Conservation (phyloP, 2,113 vertebrate species). For the Pontoporia blainvillei region DNA sequence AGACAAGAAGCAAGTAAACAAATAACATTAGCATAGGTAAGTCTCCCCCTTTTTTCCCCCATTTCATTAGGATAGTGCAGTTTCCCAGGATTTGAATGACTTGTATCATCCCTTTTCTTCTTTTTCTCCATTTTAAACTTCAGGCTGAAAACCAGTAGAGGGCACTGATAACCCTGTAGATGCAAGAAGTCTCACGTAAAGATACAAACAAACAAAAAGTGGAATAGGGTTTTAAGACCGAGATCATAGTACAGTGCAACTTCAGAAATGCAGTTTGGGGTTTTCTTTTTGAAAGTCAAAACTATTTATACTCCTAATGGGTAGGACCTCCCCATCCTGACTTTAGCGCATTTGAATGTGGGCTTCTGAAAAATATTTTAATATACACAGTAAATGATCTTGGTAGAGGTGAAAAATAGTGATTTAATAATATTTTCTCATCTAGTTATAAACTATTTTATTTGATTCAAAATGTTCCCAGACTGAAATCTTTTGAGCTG, state of each 20-base stretch:
- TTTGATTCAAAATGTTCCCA: neutral
- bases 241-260: neutral
- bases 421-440: neutral
- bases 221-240: neutral
- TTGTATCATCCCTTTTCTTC: neutral
- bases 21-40: too few species aligned
- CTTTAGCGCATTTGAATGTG: neutral
- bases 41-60: neutral
- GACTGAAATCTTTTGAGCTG: neutral
- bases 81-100: neutral
- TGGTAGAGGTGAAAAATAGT: neutral
- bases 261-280: neutral
- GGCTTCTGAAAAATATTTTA: neutral
- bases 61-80: fast-evolving
- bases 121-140: neutral
- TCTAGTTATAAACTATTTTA: neutral
- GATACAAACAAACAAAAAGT: too few species aligned
- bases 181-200: neutral
- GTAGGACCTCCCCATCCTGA: neutral
- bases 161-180: conserved; percentile 61
- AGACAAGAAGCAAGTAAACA: neutral
- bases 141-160: conserved; percentile 70
- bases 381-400: neutral
- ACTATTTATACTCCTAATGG: neutral
- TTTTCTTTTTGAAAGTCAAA: neutral